Evolutionary conservation across 2,888 invertebrate species (phyloP).

Genomic region (Kryphioiulus occultus): DNA sequence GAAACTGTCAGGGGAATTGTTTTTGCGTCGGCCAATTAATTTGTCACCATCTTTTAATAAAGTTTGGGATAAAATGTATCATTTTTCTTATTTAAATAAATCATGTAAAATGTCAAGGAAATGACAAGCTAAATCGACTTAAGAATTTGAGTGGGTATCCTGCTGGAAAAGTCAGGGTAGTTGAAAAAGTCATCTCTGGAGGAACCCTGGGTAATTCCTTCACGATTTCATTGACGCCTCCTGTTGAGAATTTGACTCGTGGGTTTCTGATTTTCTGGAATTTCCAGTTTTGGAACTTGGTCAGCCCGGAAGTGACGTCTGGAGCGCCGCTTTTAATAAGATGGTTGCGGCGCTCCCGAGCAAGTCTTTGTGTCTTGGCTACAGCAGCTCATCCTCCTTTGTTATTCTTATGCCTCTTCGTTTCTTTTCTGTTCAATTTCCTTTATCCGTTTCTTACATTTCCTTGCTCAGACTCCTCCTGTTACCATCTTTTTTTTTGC

Average conservation of each 20-base stretch:
- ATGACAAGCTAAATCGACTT: too few species aligned
- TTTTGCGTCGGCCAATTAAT: too few species aligned
- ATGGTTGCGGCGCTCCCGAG: not conserved
- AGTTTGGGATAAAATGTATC: too few species aligned
- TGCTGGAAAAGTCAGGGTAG: too few species aligned
- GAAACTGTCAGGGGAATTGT: too few species aligned
- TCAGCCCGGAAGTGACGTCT: not conserved
- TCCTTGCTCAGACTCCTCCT: not conserved
- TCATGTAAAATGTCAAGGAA: too few species aligned
- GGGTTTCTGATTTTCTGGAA: not conserved
- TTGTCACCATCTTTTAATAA: too few species aligned
- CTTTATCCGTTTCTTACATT: not conserved
- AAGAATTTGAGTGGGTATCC: too few species aligned
- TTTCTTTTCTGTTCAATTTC: conserved; percentile 5
- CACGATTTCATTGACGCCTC: not conserved
- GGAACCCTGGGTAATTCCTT: too few species aligned
- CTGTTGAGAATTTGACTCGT: not conserved
- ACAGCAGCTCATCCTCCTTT: not conserved
- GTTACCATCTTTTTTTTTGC: not conserved
- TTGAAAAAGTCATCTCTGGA: too few species aligned
- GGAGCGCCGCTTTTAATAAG: not conserved
- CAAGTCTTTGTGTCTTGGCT: not conserved
- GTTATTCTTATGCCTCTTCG: not conserved
- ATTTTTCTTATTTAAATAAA: too few species aligned
- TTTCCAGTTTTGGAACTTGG: not conserved